Conservation (phyloP, 2,888 invertebrate genomes). For the Cyclophora punctaria region DNA sequence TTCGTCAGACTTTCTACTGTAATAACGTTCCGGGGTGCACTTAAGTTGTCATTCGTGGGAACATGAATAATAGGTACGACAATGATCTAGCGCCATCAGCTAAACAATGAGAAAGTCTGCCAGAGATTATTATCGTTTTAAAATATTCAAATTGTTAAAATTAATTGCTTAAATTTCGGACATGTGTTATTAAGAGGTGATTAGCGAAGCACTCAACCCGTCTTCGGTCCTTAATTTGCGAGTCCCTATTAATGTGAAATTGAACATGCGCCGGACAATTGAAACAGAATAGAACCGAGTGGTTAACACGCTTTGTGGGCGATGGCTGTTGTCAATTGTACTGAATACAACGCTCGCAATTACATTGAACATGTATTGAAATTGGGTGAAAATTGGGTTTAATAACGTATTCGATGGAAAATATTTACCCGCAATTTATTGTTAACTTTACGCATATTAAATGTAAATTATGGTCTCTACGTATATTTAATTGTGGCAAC, state of each 20-base stretch:
- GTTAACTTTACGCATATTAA: no score
- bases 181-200: constrained; percentile 30
- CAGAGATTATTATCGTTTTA: constrained; percentile 7
- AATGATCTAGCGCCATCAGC: constrained; percentile 42
- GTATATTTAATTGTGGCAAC: no score
- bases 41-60: constrained; percentile 68
- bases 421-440: no score
- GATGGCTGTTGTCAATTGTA: constrained; percentile 53
- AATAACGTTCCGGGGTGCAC: constrained; percentile 50
- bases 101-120: constrained; percentile 44
- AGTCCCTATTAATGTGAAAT: constrained; percentile 50
- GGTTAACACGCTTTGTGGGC: constrained; percentile 57
- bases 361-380: constrained; percentile 6
- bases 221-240: constrained; percentile 43
- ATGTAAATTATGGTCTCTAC: no score
- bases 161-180: constrained; percentile 40
- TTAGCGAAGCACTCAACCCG: constrained; percentile 42
- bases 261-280: constrained; percentile 55
- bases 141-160: constrained; percentile 6
- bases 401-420: no score
- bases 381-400: background rate
- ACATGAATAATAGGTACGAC: constrained; percentile 53
- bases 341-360: constrained; percentile 5
- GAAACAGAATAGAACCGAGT: constrained; percentile 47
- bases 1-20: constrained; percentile 61